Evolutionary conservation across 1,140 invertebrate genomes (phyloP).

Genomic region (Lepidostoma basale): DNA sequence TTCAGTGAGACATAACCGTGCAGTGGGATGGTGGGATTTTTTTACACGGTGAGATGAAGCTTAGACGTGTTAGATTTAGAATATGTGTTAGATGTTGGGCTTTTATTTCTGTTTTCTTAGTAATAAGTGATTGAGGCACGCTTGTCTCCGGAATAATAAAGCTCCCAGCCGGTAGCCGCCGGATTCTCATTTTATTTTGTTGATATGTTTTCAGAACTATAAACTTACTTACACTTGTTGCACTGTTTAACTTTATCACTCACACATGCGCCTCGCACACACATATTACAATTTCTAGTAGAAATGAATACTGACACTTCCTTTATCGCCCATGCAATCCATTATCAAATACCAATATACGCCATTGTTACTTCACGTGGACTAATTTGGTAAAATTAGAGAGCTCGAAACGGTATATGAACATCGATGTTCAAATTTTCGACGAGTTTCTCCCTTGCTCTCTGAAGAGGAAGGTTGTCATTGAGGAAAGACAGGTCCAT

Average conservation of each 20-base stretch:
- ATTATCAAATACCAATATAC: no score
- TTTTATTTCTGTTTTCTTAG: constrained; percentile 18
- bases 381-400: no score
- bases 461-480: no score
- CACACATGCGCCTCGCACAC: no score
- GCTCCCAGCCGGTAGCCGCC: not conserved
- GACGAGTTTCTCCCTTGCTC: no score
- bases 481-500: no score
- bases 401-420: no score
- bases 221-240: constrained; percentile 3
- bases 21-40: not conserved
- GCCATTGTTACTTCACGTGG: no score
- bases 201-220: not conserved
- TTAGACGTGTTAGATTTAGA: not conserved
- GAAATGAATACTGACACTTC: no score
- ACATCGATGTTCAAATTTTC: no score
- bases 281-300: no score
- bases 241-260: not conserved
- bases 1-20: not conserved
- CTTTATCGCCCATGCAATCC: no score
- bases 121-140: constrained; percentile 5
- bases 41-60: not conserved
- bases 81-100: constrained; percentile 1
- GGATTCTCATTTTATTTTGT: not conserved
- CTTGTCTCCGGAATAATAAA: constrained; percentile 16